These are phyloP conservation scores for Melanotaenia duboulayi DNA, from an alignment of 2,113 vertebrate species.

Conservation along the genomic window DNA sequence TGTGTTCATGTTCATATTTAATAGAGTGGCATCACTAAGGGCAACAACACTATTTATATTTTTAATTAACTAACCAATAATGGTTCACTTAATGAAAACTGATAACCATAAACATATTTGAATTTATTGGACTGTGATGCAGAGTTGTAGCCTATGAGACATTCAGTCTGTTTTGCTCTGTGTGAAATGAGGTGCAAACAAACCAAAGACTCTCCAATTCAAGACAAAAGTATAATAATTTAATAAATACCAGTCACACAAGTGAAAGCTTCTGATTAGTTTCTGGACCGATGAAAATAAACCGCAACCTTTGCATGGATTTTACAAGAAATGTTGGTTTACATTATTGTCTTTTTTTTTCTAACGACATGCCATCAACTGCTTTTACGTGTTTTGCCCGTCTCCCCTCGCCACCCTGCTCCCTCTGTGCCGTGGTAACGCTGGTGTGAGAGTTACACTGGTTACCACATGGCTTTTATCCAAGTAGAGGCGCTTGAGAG, in stretches of 20 bases:
- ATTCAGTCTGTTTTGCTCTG: too few species aligned
- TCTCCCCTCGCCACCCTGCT: conserved; percentile 42
- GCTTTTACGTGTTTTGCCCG: conserved; percentile 8
- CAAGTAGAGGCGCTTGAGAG: conserved; percentile 83
- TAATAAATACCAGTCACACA: too few species aligned
- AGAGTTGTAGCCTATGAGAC: too few species aligned
- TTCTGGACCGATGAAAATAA: neutral
- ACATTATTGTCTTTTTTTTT: neutral
- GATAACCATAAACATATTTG: neutral
- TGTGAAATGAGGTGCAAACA: too few species aligned
- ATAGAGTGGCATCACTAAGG: neutral
- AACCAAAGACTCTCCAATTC: too few species aligned
- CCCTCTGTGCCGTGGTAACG: conserved; percentile 42
- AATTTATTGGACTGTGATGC: neutral
- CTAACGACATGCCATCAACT: conserved; percentile 15
- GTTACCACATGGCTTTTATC: conserved; percentile 80
- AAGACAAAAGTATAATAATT: too few species aligned
- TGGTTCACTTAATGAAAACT: neutral
- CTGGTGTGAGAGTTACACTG: conserved; percentile 53
- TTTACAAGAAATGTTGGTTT: neutral
- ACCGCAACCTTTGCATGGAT: neutral
- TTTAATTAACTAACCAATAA: too few species aligned
- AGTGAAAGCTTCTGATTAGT: neutral
- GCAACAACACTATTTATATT: neutral
- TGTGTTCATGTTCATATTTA: neutral